phyloP scores from a whole-genome alignment of 2,797 vertebrate genomes.

The Hypotaenidia philippensis region DNA sequence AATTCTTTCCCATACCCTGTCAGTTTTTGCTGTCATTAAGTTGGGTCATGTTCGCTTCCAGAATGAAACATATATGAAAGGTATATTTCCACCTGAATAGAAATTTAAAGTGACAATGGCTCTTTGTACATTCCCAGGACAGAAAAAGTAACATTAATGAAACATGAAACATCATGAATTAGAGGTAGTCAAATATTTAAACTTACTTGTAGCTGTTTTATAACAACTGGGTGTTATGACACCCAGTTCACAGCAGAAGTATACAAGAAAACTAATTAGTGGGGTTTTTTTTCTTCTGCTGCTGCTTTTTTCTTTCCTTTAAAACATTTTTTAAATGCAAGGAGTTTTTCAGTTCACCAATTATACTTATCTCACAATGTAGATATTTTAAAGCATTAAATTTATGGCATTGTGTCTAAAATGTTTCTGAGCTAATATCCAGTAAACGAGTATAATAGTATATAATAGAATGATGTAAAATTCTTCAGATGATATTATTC shows the following conservation, averaged over 20 bases:
- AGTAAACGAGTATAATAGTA: not conserved
- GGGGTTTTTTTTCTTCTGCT: not conserved
- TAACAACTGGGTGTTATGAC: not conserved
- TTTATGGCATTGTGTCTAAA: not conserved
- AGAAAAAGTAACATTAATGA: conserved; percentile 67
- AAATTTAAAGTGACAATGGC: not conserved
- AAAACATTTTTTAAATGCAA: not conserved
- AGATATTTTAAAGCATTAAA: not conserved
- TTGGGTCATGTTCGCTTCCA: not conserved
- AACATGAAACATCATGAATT: conserved; percentile 71
- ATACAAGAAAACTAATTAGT: conserved; percentile 57
- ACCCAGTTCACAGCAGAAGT: conserved; percentile 37
- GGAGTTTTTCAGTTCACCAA: not conserved
- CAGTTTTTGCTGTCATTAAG: not conserved
- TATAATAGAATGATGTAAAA: rapidly evolving
- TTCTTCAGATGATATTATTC: not conserved
- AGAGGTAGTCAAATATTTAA: conserved; percentile 75
- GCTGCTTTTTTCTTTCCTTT: not conserved
- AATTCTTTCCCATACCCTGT: not conserved
- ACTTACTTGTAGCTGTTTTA: conserved; percentile 57
- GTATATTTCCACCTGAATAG: not conserved
- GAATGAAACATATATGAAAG: not conserved
- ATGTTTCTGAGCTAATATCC: not conserved
- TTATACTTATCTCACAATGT: not conserved
- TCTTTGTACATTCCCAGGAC: conserved; percentile 11